Evolutionary conservation across 1,140 invertebrate species (phyloP).

Genomic region (Drosophila ironensis): DNA sequence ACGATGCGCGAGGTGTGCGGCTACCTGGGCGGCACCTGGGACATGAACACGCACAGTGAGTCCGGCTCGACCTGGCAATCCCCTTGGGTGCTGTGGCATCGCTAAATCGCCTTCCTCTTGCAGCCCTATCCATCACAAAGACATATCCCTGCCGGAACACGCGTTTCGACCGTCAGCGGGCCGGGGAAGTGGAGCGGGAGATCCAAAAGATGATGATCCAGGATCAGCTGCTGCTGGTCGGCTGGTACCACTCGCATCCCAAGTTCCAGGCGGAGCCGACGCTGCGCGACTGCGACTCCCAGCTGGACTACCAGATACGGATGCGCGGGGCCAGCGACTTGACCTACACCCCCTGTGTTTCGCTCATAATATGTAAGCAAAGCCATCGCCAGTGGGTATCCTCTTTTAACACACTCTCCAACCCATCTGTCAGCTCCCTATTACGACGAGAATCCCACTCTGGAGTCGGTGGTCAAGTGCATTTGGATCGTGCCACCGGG

Average conservation of each 20-base stretch:
- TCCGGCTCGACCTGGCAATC: slow-evolving; percentile 49
- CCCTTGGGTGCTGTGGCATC: not conserved
- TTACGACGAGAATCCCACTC: slow-evolving; percentile 88
- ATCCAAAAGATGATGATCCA: slow-evolving; percentile 92
- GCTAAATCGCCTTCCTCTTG: slow-evolving; percentile 63
- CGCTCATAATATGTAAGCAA: slow-evolving; percentile 93
- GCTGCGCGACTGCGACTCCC: slow-evolving; percentile 93
- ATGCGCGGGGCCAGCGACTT: slow-evolving; percentile 95
- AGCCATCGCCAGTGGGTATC: too few species aligned
- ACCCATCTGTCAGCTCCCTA: slow-evolving; percentile 89
- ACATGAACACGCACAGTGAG: slow-evolving; percentile 95
- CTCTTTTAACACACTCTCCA: not conserved
- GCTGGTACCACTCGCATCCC: slow-evolving; percentile 99
- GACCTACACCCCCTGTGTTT: slow-evolving; percentile 95
- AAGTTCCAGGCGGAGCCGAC: slow-evolving; percentile 93
- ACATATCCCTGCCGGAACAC: slow-evolving; percentile 94
- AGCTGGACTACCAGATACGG: slow-evolving; percentile 96
- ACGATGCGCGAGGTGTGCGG: slow-evolving; percentile 96
- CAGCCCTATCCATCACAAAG: slow-evolving; percentile 92
- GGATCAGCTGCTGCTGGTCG: slow-evolving; percentile 91
- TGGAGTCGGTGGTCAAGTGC: slow-evolving; percentile 91
- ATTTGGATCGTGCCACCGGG: slow-evolving; percentile 97
- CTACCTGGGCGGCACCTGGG: slow-evolving; percentile 97
- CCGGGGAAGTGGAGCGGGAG: slow-evolving; percentile 89
- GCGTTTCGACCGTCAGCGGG: slow-evolving; percentile 89